Evolutionary conservation across 2,113 vertebrate genomes (phyloP), one percentile per base, ranked within the genome.

Genomic region (Carassius auratus): DNA sequence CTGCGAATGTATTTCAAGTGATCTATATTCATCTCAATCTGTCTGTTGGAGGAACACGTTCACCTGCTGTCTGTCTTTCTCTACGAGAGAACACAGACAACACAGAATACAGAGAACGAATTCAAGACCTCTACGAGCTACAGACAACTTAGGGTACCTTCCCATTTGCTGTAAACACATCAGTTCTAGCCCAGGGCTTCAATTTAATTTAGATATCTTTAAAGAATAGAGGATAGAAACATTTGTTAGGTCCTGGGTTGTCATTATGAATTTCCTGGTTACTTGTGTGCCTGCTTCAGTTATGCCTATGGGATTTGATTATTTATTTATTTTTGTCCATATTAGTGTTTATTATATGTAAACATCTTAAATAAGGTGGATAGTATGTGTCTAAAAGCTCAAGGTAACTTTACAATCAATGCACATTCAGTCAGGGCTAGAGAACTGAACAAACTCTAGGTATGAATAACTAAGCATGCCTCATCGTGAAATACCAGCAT

Each of bases 11-110:
- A 69, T 81, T 68, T 33, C 45, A 21, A 68, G 45, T 33, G 62
- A 81, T 81, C 8, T 66, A 68, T 21, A 50, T 81, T 81, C 42
- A 66, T 68, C 79, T 68, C 42, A 42, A 68, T 81, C 62, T 81
- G 79, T 52, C 62, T 52, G 61, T 69, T 52, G 13, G 62, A 81
- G 42, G n/a, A 81, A 17, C 78, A 81, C 2, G 3, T 52, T 48
- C 61, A 81, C 38, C 42, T 68, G 38, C 38, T 68, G 38, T 55
- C 74, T 69, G 8, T 55, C 75, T 52, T 26, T 15, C 15, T 30
- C 50, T 66, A 7, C 8, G 8, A 81, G 3, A 79, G 8, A 81
- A n/a, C n/a, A 64, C 57, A 45, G 45, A 80, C 59, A 64, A n/a
- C 76, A 19, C n/a, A 62, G 23, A 66, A 45, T 26, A 66, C 76